These are phyloP conservation scores for Bettongia penicillata DNA, from an alignment of 2,113 vertebrate species.

Conservation along the genomic window DNA sequence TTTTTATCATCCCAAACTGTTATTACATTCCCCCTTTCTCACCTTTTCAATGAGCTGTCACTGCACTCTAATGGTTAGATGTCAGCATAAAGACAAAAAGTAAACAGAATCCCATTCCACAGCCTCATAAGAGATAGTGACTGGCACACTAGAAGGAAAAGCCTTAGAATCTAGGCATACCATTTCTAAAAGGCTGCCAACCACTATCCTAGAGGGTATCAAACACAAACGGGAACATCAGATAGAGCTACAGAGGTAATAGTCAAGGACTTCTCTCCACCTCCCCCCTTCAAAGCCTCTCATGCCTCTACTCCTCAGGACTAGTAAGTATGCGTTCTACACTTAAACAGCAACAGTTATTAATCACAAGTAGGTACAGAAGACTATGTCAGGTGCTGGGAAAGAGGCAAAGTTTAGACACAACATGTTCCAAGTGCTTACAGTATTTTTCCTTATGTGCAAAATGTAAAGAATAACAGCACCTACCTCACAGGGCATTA, in stretches of 20 bases:
- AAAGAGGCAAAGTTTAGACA: background rate
- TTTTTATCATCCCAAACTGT: constrained; percentile 1
- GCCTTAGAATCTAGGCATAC: background rate
- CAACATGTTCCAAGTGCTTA: background rate
- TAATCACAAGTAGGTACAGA: background rate
- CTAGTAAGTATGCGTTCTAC: background rate
- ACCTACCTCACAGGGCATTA: background rate
- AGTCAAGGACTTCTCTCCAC: background rate
- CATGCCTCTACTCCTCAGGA: background rate
- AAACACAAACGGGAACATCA: background rate
- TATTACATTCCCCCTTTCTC: background rate
- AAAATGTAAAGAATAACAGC: background rate
- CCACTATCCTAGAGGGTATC: background rate
- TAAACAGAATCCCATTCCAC: background rate
- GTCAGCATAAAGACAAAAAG: background rate
- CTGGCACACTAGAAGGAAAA: constrained; percentile 13
- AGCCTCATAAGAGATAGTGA: background rate
- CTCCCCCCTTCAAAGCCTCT: background rate
- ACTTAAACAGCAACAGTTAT: background rate
- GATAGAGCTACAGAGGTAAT: background rate
- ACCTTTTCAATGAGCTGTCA: background rate
- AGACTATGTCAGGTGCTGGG: background rate
- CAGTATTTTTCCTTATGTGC: background rate
- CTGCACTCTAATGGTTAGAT: background rate
- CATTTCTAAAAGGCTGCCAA: background rate